phyloP scores from a whole-genome alignment of 1,140 invertebrate genomes.

The Zaprionus africanus region DNA sequence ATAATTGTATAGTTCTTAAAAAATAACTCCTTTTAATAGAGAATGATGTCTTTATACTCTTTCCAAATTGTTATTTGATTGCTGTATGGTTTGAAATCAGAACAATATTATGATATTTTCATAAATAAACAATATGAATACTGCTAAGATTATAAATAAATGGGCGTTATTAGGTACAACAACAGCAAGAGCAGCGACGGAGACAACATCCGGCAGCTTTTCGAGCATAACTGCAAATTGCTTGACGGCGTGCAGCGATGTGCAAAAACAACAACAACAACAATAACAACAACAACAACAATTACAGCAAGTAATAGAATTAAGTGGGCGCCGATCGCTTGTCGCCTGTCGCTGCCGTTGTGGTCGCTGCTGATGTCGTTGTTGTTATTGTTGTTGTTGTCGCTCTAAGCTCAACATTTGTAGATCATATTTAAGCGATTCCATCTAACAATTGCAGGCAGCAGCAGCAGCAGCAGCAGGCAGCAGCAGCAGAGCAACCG shows the following conservation, averaged over 20 bases:
- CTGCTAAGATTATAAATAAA: not conserved
- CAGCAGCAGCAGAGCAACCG: slow-evolving; percentile 28
- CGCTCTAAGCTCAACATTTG: slow-evolving; percentile 61
- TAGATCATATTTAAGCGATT: slow-evolving; percentile 81
- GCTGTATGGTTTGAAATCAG: not conserved
- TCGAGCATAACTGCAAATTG: slow-evolving; percentile 52
- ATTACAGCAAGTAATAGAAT: slow-evolving; percentile 38
- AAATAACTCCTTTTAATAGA: too few relatives aligned
- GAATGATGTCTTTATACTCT: too few relatives aligned
- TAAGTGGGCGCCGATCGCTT: slow-evolving; percentile 73
- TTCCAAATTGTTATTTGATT: too few relatives aligned
- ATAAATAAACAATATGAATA: not conserved
- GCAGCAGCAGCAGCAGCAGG: slow-evolving; percentile 17
- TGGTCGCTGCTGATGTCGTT: slow-evolving; percentile 1
- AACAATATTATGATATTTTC: not conserved
- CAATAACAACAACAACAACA: slow-evolving; percentile 35
- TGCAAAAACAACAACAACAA: slow-evolving; percentile 45
- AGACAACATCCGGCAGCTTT: slow-evolving; percentile 75
- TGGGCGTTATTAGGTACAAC: slow-evolving; percentile 3
- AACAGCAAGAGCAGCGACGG: slow-evolving; percentile 38
- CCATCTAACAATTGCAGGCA: slow-evolving; percentile 67
- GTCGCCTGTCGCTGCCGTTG: slow-evolving; percentile 29
- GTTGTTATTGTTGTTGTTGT: slow-evolving; percentile 31
- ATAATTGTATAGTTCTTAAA: too few relatives aligned
- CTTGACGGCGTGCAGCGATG: slow-evolving; percentile 51